These are phyloP conservation scores for Sula dactylatra DNA, from an alignment of 2,113 vertebrate genomes.

Conservation along the genomic window DNA sequence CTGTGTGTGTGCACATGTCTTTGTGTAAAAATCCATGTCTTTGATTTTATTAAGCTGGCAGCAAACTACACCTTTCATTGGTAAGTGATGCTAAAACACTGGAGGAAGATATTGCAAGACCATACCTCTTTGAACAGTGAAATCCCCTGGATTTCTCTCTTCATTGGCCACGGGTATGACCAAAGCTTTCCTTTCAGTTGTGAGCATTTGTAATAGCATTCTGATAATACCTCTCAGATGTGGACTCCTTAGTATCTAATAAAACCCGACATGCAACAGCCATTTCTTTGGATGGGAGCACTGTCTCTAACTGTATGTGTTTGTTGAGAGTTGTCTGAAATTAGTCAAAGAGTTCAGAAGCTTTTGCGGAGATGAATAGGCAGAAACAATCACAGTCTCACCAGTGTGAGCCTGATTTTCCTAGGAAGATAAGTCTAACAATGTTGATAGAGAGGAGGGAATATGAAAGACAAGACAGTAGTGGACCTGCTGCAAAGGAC, in stretches of 20 bases:
- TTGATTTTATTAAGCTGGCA: neutral
- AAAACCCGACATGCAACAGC: neutral
- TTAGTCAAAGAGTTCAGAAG: neutral
- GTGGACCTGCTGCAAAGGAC: neutral
- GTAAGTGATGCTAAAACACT: neutral
- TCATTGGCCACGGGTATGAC: neutral
- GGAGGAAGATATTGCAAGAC: neutral
- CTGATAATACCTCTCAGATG: neutral
- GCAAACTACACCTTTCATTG: neutral
- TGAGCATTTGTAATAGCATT: neutral
- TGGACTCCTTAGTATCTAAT: neutral
- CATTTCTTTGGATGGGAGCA: neutral
- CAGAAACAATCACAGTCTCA: neutral
- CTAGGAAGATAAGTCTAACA: neutral
- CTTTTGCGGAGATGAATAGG: neutral
- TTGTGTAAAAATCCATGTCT: neutral
- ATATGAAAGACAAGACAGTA: neutral
- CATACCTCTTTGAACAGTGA: neutral
- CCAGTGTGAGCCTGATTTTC: neutral
- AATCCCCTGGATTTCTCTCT: neutral
- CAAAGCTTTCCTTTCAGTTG: neutral
- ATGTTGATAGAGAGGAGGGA: neutral
- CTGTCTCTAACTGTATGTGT: neutral
- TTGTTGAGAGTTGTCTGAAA: neutral
- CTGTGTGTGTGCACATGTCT: too few relatives aligned